Evolutionary conservation across 2,797 vertebrate species (phyloP), one percentile per base, ranked within the genome.

Genomic region (Acrossocheilus fasciatus): DNA sequence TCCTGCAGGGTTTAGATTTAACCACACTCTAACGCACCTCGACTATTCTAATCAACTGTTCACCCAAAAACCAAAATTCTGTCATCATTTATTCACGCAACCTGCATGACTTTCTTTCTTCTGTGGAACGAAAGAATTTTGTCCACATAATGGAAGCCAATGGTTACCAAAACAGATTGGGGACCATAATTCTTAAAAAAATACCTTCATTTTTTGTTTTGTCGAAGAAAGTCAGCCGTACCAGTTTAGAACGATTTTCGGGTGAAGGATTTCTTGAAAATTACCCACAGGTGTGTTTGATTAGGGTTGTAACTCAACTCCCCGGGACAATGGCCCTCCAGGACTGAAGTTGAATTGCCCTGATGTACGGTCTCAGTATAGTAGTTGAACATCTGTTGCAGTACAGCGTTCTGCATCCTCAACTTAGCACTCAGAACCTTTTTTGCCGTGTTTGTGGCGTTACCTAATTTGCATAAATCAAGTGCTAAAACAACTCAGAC

Each of bases 261-360:
- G 11, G 15, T 77, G 34, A 57, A 57, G 6, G 30, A 77, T 77
- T 54, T 74, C 12, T 36, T 52, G 8, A 75, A 52, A 75, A 54
- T 34, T 6, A 11, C 50, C 10, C 4, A 1, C 73, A 10, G 26
- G 47, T 54, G 45, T 76, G 47, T 50, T 75, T 75, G 73, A 75
- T 52, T 52, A 30, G 34, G 30, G 34, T 14, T 77, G 75, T 54
- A 78, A 78, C 52, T 78, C 75, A 78, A n/a, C 75, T 78, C 50
- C 50, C 52, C 20, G 36, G 50, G 75, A 77, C 75, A 78, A 18
- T 9, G 9, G 45, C 73, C 47, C 47, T 76, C 74, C 2, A 36
- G 26, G 74, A 64, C 43, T 66, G 9, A 36, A 68, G 45, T 4
- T 69, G 18, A 81, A 81, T 81, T n/a, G 45, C 45, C 64, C 17